phyloP scores from a whole-genome alignment of 2,113 vertebrate species.

The Eubucco bourcierii region DNA sequence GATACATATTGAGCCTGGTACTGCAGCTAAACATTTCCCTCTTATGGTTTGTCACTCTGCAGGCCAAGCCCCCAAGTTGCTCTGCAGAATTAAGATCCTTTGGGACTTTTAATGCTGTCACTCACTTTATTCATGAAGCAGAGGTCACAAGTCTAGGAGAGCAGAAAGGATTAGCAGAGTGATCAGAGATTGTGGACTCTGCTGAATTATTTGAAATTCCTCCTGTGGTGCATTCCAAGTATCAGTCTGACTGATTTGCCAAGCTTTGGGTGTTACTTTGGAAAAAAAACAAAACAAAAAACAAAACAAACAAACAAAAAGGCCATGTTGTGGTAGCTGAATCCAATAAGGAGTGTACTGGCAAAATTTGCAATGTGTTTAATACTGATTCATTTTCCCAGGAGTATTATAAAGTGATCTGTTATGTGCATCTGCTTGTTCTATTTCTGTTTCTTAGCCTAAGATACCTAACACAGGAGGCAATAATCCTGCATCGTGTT shows the following conservation, averaged over 20 bases:
- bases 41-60: neutral
- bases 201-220: conserved; percentile 15
- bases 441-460: conserved; percentile 48
- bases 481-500: conserved; percentile 14
- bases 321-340: neutral
- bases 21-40: neutral
- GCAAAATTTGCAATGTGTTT: neutral
- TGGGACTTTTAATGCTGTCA: neutral
- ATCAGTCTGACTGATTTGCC: neutral
- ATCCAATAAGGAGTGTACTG: neutral
- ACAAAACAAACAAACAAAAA: neutral
- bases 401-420: conserved; percentile 34
- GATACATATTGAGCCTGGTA: neutral
- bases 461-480: conserved; percentile 32
- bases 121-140: neutral
- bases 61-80: neutral
- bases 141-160: neutral
- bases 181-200: conserved; percentile 6
- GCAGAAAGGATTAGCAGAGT: neutral
- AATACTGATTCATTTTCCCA: conserved; percentile 18
- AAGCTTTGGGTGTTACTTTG: neutral
- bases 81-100: neutral
- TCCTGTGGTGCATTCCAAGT: neutral
- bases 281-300: neutral
- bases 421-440: conserved; percentile 34